Evolutionary conservation across 1,140 invertebrate genomes (phyloP).

Genomic region (Listronotus oregonensis): DNA sequence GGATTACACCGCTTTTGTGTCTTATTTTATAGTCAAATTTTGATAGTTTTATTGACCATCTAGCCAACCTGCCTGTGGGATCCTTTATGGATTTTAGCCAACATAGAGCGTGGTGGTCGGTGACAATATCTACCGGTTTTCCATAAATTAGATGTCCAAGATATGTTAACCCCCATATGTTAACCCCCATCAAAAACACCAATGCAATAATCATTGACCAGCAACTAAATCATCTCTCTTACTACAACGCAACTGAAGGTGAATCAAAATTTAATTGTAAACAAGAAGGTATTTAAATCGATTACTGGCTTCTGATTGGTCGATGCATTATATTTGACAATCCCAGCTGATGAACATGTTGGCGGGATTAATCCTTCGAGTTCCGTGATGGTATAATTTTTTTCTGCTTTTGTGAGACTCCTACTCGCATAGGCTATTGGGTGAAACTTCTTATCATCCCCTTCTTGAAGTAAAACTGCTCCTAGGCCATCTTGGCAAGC

Average conservation of each 20-base stretch:
- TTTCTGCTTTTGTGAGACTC: constrained; percentile 50
- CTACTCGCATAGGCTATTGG: constrained; percentile 48
- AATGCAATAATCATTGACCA: background rate
- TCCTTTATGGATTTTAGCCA: constrained; percentile 49
- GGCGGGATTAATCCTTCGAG: constrained; percentile 54
- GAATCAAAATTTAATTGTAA: background rate
- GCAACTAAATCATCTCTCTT: background rate
- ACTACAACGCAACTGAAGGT: background rate
- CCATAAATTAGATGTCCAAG: constrained; percentile 27
- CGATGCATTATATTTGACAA: background rate
- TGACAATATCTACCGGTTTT: constrained; percentile 37
- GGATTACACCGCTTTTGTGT: constrained; percentile 7
- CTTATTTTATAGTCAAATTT: background rate
- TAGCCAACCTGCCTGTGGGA: no score
- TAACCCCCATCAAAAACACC: no score
- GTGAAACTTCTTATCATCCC: constrained; percentile 19
- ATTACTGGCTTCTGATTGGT: no score
- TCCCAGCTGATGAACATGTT: background rate
- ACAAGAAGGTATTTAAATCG: background rate
- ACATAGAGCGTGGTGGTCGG: constrained; percentile 56
- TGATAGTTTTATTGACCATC: no score
- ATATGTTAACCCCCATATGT: constrained; percentile 41
- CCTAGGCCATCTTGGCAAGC: constrained; percentile 31
- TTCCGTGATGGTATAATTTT: constrained; percentile 54
- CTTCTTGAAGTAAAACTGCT: constrained; percentile 33